phyloP scores from a whole-genome alignment of 53 echinoderm and acorn worm genomes.

The Zoroaster sp. region DNA sequence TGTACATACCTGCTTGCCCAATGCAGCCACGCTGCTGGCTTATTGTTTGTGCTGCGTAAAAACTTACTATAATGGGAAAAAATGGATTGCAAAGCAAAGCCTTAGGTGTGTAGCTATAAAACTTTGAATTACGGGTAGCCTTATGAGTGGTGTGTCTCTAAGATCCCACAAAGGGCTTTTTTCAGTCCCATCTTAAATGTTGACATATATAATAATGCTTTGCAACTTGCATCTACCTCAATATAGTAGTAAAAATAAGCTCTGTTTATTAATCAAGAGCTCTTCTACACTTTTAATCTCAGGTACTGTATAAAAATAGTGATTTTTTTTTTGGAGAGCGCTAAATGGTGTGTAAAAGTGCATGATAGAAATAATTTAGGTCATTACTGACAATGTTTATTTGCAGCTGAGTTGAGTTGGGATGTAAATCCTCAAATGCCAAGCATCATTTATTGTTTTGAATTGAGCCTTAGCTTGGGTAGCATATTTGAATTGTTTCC shows the following conservation, averaged over 20 bases:
- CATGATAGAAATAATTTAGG: conserved; percentile 26
- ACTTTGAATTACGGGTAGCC: conserved; percentile 56
- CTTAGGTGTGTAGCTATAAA: conserved; percentile 36
- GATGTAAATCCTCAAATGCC: conserved; percentile 3
- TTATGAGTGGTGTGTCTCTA: conserved; percentile 34
- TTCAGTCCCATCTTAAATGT: conserved; percentile 52
- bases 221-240: conserved; percentile 52
- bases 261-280: conserved; percentile 30
- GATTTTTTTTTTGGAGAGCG: conserved; percentile 8
- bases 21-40: conserved; percentile 48
- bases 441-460: conserved; percentile 14
- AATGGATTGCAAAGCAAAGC: conserved; percentile 49
- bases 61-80: conserved; percentile 3
- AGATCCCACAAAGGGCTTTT: conserved; percentile 45
- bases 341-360: neutral
- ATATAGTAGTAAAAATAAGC: conserved; percentile 24
- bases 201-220: conserved; percentile 44
- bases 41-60: conserved; percentile 39
- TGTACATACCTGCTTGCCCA: conserved; percentile 39
- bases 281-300: conserved; percentile 30
- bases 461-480: neutral
- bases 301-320: conserved; percentile 50
- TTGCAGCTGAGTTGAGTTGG: conserved; percentile 44
- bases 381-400: conserved; percentile 25
- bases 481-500: neutral